Base-by-base conservation (phyloP, 2,113 vertebrate genomes). In the Paracanthobrama guichenoti region DNA sequence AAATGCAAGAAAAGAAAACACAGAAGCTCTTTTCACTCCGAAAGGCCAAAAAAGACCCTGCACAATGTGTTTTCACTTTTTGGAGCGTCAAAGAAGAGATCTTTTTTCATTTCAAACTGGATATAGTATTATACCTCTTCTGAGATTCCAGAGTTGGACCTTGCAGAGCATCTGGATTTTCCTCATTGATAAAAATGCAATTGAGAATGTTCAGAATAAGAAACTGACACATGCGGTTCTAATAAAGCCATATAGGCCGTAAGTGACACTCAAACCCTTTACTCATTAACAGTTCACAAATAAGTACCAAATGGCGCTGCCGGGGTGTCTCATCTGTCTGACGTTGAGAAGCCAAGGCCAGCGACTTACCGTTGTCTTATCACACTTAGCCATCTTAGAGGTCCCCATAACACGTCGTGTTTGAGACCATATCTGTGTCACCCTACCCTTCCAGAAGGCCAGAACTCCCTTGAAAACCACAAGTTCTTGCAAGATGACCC, bases 181-280 rank as follows among this genome's bases (percentile, higher is more conserved):
- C 87, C 74, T 71, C 50, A 26, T 16, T 83, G 89, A 91, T 73
- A 81, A 88, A 90, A 91, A 90, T 6, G 50, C 2, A 75, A 53
- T 81, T 72, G 62, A 84, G 57, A 90, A 76, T 88, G 88, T 88
- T 74, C 31, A 79, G 81, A 86, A 86, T 87, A 89, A 73, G 84
- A 86, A 89, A 85, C 62, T 69, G 85, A 88, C 71, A 89, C 93
- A 93, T 69, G 73, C 88, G 91, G 89, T 92, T 93, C 83, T 84
- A 92, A 93, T 93, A 91, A 90, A 60, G 62, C 72, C 28, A 20
- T 64, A 81, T 55, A 60, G 81, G 81, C 83, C 87, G 83, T 87
- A 85, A 87, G 87, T 86, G 88, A 90, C 90, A 90, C 86, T 84
- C 77, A 85, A 48, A 86, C 81, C 35, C 81, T 86, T 86, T 77